phyloP scores from a whole-genome alignment of 2,797 vertebrate species.

The Meriones psammophilus region DNA sequence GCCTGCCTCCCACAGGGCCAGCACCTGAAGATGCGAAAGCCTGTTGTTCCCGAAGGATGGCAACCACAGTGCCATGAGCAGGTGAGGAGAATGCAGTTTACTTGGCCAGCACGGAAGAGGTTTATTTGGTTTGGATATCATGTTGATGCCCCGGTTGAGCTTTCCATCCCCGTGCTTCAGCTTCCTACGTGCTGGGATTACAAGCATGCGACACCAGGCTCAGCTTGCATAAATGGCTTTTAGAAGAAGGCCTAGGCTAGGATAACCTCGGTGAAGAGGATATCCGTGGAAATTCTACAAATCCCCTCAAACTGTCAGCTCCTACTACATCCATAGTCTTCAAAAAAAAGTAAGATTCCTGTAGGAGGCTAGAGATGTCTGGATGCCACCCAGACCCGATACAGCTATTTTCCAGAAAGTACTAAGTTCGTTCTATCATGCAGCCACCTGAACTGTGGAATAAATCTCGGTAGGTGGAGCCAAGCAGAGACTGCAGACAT shows the following conservation, averaged over 20 bases:
- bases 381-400: not conserved
- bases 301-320: constrained; percentile 12
- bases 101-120: not conserved
- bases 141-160: not conserved
- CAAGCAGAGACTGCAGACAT: not conserved
- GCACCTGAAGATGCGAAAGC: not conserved
- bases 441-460: too few relatives aligned
- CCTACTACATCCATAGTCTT: not conserved
- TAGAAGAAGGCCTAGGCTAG: not conserved
- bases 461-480: not conserved
- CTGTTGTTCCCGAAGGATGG: constrained; percentile 21
- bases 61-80: not conserved
- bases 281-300: not conserved
- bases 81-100: not conserved
- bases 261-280: not conserved
- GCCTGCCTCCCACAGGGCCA: not conserved
- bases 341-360: constrained; percentile 19
- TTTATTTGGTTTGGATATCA: not conserved
- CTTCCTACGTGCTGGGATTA: not conserved
- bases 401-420: not conserved
- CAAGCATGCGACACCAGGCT: not conserved
- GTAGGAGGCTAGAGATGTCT: not conserved
- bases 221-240: not conserved
- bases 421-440: too few relatives aligned
- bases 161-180: not conserved